Base-by-base conservation (phyloP, 1,140 invertebrate genomes). In the Ooceraea biroi region DNA sequence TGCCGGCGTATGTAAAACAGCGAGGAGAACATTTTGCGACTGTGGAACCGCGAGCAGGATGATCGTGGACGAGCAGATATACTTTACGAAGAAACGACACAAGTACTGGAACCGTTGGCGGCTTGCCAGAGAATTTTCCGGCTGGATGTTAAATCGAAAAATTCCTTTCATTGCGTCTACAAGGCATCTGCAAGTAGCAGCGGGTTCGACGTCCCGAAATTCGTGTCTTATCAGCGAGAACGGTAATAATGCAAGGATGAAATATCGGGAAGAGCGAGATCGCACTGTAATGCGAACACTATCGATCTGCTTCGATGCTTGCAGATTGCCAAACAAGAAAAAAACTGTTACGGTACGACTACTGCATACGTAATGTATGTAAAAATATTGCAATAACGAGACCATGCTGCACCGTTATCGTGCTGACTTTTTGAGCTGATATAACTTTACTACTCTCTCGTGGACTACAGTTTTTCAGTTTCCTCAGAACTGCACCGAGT, bases 101-200 rank as follows among this genome's bases (percentile, higher is more conserved):
- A 41, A 58, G 57, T 72, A 55, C 69, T 52, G 30, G 22, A 82
- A 65, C n/a, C 52, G 30, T 61, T 87, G 86, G 86, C 86, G 44
- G 63, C 68, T 52, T 14, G 72, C 84, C 86, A 87, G 72, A 46
- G 41, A 77, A 87, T 85, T 87, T 87, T 77, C 84, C 84, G 57
- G 19, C 63, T 71, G 57, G 19, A 76, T 58, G 58, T 87, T 60
- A 73, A 55, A 60, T 69, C 11, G 61, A 50, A 82, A 66, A 85
- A 86, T 85, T 82, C 36, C 17, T 85, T 82, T 71, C 41, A 63
- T 77, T 77, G n/a, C 74, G 48, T 55, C 27, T 76, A 27, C 36
- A 36, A 36, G 2, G 36, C 22, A 36, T 44, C 2, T 46, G 3
- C 19, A 66, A 3, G 3, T 17, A 41, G 41, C 36, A 12, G 19